Percentiles rank a stretch among this genome's conserved stretches.
phyloP scores from a whole-genome alignment of 2,888 invertebrate genomes.

The Drosophila fulvimacula region DNA sequence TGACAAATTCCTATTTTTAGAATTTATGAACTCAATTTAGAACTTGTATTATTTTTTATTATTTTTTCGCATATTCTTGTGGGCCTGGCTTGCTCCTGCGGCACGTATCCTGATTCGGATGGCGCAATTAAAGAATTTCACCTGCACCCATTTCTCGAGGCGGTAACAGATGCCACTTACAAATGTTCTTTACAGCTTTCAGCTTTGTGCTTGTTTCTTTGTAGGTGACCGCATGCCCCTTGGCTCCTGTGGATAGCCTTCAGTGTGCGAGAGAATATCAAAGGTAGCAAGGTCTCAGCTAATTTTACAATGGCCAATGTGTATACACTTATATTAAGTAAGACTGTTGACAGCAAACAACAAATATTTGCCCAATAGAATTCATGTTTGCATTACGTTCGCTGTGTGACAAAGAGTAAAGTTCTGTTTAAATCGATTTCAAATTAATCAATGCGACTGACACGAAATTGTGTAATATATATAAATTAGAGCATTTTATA shows the following conservation, averaged over 20 bases:
- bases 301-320: neutral
- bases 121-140: neutral
- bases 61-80: neutral
- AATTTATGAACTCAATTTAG: neutral
- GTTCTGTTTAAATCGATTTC: neutral
- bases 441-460: too few species aligned
- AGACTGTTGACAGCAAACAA: neutral
- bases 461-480: too few species aligned
- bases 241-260: neutral
- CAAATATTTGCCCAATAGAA: neutral
- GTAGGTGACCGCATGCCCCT: slow-evolving; percentile 8
- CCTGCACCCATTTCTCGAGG: neutral
- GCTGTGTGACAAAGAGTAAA: neutral
- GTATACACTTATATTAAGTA: neutral
- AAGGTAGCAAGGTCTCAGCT: neutral
- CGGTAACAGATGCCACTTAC: neutral
- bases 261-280: neutral
- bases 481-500: too few species aligned
- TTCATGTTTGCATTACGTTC: accelerated
- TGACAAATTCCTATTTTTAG: too few species aligned
- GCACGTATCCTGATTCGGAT: neutral
- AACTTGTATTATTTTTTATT: neutral
- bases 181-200: slow-evolving; percentile 13
- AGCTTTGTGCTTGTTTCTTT: slow-evolving; percentile 4
- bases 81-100: neutral